These are phyloP conservation scores for Monopterus albus DNA, from an alignment of 2,113 vertebrate species.

Conservation along the genomic window DNA sequence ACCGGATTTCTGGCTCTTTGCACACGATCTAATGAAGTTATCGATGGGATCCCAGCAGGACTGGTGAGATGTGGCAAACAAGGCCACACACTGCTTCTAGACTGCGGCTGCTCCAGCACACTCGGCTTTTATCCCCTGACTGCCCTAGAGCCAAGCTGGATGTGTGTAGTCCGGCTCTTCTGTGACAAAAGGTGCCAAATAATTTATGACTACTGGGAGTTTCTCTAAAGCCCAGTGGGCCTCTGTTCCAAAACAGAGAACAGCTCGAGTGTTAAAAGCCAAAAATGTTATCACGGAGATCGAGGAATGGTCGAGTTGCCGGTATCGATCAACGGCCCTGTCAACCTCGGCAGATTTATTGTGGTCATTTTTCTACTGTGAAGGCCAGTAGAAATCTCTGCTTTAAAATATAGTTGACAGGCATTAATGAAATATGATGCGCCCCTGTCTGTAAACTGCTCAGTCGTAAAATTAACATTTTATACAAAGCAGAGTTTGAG, in stretches of 20 bases:
- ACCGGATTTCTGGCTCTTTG: neutral
- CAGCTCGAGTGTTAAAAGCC: constrained; percentile 22
- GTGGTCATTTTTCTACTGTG: constrained; percentile 54
- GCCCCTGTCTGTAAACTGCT: constrained; percentile 50
- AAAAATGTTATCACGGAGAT: constrained; percentile 32
- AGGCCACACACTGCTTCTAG: neutral
- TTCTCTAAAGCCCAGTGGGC: constrained; percentile 41
- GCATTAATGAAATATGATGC: constrained; percentile 59
- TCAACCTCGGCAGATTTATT: constrained; percentile 60
- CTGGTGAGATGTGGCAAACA: too few species aligned
- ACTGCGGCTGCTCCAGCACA: neutral
- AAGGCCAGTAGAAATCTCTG: constrained; percentile 46
- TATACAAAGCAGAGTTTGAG: constrained; percentile 25
- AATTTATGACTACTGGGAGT: constrained; percentile 60
- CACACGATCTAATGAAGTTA: too few species aligned
- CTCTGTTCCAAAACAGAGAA: constrained; percentile 21
- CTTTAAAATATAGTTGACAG: constrained; percentile 51
- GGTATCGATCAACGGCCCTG: constrained; percentile 61
- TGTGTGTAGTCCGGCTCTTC: constrained; percentile 25
- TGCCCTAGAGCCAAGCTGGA: constrained; percentile 15
- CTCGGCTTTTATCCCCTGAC: neutral
- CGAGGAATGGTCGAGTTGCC: constrained; percentile 29
- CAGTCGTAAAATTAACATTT: constrained; percentile 63
- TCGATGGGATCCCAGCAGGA: too few species aligned
- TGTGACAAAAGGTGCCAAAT: constrained; percentile 50